Percentiles rank a stretch among this genome's conserved stretches.
phyloP scores from a whole-genome alignment of 1,140 invertebrate species.

The Gryon sp. region DNA sequence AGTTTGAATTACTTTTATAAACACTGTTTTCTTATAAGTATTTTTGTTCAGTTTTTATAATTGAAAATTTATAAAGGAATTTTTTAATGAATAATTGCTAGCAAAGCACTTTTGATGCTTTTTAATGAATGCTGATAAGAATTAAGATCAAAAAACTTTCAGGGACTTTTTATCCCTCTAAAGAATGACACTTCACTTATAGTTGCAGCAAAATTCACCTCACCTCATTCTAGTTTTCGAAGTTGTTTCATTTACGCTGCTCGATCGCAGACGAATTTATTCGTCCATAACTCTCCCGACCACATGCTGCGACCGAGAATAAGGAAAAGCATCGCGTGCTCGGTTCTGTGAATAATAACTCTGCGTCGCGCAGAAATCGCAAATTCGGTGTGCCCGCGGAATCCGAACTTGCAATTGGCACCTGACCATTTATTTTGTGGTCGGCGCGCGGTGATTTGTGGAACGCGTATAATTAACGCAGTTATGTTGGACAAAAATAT shows the following conservation, averaged over 20 bases:
- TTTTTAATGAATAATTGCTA: no score
- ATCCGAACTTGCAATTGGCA: constrained; percentile 49
- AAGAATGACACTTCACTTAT: constrained; percentile 9
- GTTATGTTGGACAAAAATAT: constrained; percentile 22
- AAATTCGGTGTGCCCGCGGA: constrained; percentile 47
- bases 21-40: no score
- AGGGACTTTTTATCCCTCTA: no score
- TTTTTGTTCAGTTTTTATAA: no score
- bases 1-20: no score
- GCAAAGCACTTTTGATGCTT: no score
- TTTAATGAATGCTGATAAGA: no score
- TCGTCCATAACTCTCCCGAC: constrained; percentile 54
- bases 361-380: constrained; percentile 43
- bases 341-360: constrained; percentile 27
- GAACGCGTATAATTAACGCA: constrained; percentile 44
- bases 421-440: constrained; percentile 47
- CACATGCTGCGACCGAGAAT: constrained; percentile 48
- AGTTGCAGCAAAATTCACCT: neutral
- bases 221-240: constrained; percentile 23
- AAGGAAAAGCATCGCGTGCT: constrained; percentile 60
- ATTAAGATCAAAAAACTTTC: no score
- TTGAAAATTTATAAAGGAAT: no score
- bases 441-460: constrained; percentile 34
- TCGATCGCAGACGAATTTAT: constrained; percentile 56
- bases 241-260: constrained; percentile 40